Conservation (phyloP, 2,797 vertebrate species). For the Megalops cyprinoides region DNA sequence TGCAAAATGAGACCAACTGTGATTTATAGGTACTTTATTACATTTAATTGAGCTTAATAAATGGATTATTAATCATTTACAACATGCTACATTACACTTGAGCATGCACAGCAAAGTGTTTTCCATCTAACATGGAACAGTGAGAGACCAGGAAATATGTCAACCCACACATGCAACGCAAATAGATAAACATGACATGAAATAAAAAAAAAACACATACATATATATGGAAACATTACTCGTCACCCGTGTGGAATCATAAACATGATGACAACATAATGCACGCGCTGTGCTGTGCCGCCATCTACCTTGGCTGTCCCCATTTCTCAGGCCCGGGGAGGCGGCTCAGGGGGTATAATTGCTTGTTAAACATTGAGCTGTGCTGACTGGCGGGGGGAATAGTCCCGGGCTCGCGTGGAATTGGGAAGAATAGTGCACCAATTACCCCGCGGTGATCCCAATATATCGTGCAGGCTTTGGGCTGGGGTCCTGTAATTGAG, state of each 20-base stretch:
- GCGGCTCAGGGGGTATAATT: constrained; percentile 33
- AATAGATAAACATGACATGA: not conserved
- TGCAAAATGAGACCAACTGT: not conserved
- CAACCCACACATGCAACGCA: not conserved
- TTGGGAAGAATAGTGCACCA: constrained; percentile 45
- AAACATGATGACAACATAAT: not conserved
- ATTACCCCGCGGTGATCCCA: constrained; percentile 47
- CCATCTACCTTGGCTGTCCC: not conserved
- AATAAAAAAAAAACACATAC: not conserved
- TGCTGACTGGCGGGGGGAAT: constrained; percentile 45
- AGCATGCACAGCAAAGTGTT: not conserved
- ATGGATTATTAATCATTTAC: not conserved
- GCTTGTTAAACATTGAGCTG: constrained; percentile 40
- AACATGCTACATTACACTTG: not conserved
- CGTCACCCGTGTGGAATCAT: not conserved
- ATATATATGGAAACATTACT: not conserved
- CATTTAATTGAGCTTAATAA: not conserved
- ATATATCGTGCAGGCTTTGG: constrained; percentile 40
- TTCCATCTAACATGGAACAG: not conserved
- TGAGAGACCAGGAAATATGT: not conserved
- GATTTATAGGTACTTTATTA: not conserved
- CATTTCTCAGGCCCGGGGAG: constrained; percentile 26
- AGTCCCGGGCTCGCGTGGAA: constrained; percentile 41
- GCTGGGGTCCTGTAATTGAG: constrained; percentile 51
- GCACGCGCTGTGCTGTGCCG: not conserved